Evolutionary conservation across 2,113 vertebrate species (phyloP), one percentile per base, ranked within the genome.

Genomic region (Neofelis nebulosa): DNA sequence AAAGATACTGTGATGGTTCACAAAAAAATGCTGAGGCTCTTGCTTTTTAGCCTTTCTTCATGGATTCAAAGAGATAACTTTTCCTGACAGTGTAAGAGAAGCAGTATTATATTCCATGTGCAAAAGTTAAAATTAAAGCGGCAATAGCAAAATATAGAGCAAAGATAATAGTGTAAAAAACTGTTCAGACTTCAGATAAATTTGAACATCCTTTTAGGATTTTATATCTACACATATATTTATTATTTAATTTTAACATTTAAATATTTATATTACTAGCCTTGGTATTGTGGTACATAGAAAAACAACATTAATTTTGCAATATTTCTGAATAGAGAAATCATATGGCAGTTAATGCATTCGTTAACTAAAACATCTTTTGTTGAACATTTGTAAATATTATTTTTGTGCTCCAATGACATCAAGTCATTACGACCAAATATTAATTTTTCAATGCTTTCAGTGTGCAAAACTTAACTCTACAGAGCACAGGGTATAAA

Each of bases 101-200:
- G 29, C 7, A 83, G 4, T 65, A 91, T 38, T 23, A 1, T 76
- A 29, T 95, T 71, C 63, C 15, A 90, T 85, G 33, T 12, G 8
- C 50, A 45, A 65, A 96, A 97, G 0, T 61, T 57, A 14, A 92
- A 96, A 86, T 25, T 84, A 18, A 83, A 0, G 31, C 65, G 41
- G 19, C 2, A 79, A 74, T 96, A 78, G 57, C 41, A 94, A 98
- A 92, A 55, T 76, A 92, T 12, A 38, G 52, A 81, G 74, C 57
- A 93, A 96, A 97, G 65, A 14, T 61, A 79, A 50, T 91, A 48
- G 3, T 94, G 0, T 61, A 94, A 93, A 94, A 94, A 95, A 38
- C 48, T 71, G 31, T 50, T 93, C 78, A 85, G 11, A 61, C 8
- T 95, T 97, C 31, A 91, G 27, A 84, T 86, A 19, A 96, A 61